Evolutionary conservation across 2,888 invertebrate species (phyloP), one percentile per base, ranked within the genome.

Genomic region (Ophraella communa): DNA sequence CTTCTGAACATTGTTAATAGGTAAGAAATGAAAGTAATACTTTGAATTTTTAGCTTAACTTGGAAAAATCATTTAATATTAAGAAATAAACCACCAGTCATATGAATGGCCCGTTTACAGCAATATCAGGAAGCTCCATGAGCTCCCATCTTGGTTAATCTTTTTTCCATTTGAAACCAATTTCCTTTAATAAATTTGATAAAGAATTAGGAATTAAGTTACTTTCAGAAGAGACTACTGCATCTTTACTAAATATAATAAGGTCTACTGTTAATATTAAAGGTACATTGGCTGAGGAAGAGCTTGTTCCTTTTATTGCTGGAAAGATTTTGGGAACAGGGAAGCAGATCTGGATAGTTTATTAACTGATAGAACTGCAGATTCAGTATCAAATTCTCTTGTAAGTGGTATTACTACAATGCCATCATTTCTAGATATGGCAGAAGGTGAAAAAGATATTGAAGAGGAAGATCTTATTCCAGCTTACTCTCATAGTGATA

Each of bases 351-450:
- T 77, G 42, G 81, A 81, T 44, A 79, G 79, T 74, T 67, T 78
- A 44, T 69, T 78, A 62, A 80, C 79, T 62, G 81, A 80, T 70
- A 76, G 71, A 74, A 81, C 80, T 51, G 77, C 77, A 77, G 81
- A 80, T 75, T 82, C 82, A 11, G 72, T 77, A 21, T 78, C 80
- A 53, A 79, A 76, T 72, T 80, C 80, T 1, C 67, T 81, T 24
- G 75, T 78, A 54, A 79, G 77, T 66, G 81, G 80, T 8, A 71
- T 81, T 54, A 75, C 71, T 55, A 64, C 78, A 14, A 82, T 82
- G 82, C 82, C 82, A 10, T 82, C 82, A 1, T 75, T 81, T 69
- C 66, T 81, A n/a, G 82, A 82, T 64, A 74, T 77, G 4, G 79
- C 76, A 51, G 79, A 77, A 45, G 78, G 72, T 44, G 74, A 77